Evolutionary conservation across 2,888 invertebrate genomes (phyloP).

Genomic region (Habrosyne pyritoides): DNA sequence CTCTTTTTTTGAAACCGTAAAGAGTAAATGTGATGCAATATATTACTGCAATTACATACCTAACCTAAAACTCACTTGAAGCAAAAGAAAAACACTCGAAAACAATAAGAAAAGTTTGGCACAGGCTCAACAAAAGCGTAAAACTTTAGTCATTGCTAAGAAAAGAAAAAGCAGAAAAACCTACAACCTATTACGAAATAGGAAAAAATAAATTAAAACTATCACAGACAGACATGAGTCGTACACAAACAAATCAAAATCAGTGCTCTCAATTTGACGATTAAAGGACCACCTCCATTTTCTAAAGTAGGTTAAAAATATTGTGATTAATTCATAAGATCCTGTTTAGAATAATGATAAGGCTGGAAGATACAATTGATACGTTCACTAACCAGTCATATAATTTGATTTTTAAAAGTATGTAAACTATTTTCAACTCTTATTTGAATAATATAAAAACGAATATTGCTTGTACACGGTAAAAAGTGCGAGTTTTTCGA

Average conservation of each 20-base stretch:
- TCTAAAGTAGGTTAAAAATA: too few relatives aligned
- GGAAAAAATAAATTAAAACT: constrained; percentile 72
- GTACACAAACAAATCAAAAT: constrained; percentile 64
- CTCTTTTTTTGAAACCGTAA: too few relatives aligned
- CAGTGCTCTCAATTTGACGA: constrained; percentile 53
- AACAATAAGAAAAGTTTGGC: constrained; percentile 12
- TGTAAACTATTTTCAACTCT: too few relatives aligned
- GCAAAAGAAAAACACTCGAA: constrained; percentile 11
- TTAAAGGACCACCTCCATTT: too few relatives aligned
- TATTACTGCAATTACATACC: constrained; percentile 4
- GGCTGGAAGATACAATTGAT: constrained; percentile 40
- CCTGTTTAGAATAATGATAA: constrained; percentile 45
- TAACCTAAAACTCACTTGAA: constrained; percentile 2
- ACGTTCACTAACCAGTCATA: neutral
- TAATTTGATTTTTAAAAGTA: too few relatives aligned
- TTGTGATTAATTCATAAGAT: constrained; percentile 69
- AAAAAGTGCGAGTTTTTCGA: too few relatives aligned
- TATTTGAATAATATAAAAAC: too few relatives aligned
- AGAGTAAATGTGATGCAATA: constrained; percentile 3
- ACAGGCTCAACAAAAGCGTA: constrained; percentile 24
- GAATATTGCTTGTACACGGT: too few relatives aligned
- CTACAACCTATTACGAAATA: constrained; percentile 48
- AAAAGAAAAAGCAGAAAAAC: constrained; percentile 37
- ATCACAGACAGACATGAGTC: constrained; percentile 80
- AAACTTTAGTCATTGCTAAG: constrained; percentile 69